Evolutionary conservation across 2,888 invertebrate species (phyloP).

Genomic region (Phyllotreta striolata): DNA sequence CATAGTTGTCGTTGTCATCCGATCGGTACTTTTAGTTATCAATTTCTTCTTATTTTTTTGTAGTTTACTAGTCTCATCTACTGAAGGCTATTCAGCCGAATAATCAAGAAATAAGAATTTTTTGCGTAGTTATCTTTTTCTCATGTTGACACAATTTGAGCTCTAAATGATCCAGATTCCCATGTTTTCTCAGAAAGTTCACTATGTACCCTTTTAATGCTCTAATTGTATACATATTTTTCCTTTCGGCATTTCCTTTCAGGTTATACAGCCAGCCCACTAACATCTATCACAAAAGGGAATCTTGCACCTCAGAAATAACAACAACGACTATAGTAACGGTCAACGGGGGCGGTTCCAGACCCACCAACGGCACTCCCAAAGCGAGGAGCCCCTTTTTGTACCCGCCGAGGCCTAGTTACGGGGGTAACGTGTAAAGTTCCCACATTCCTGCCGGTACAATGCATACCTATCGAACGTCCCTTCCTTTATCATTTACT

Average conservation of each 20-base stretch:
- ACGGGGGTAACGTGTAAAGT: constrained; percentile 46
- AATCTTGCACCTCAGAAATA: constrained; percentile 80
- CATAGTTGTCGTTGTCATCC: too few relatives aligned
- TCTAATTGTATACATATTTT: constrained; percentile 24
- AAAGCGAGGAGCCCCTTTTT: constrained; percentile 54
- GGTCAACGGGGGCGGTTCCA: constrained; percentile 56
- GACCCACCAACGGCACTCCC: constrained; percentile 49
- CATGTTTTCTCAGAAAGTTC: too few relatives aligned
- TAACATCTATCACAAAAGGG: constrained; percentile 72
- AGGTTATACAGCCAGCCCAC: constrained; percentile 79
- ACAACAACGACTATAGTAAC: constrained; percentile 79
- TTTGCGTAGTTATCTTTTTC: too few relatives aligned
- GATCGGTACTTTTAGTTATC: too few relatives aligned
- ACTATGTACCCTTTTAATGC: constrained; percentile 2
- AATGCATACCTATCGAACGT: too few relatives aligned
- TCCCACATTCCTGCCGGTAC: not conserved
- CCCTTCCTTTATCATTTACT: too few relatives aligned
- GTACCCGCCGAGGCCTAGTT: constrained; percentile 53
- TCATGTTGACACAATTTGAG: too few relatives aligned
- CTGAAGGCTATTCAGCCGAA: too few relatives aligned
- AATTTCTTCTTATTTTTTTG: too few relatives aligned
- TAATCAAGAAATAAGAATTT: too few relatives aligned
- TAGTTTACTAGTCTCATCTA: too few relatives aligned
- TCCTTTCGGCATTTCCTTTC: constrained; percentile 45
- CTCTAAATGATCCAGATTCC: too few relatives aligned